Percentiles rank a stretch among this genome's conserved stretches.
These are phyloP conservation scores for Myiothlypis coronata DNA, from an alignment of 2,797 vertebrate genomes.

Conservation along the genomic window DNA sequence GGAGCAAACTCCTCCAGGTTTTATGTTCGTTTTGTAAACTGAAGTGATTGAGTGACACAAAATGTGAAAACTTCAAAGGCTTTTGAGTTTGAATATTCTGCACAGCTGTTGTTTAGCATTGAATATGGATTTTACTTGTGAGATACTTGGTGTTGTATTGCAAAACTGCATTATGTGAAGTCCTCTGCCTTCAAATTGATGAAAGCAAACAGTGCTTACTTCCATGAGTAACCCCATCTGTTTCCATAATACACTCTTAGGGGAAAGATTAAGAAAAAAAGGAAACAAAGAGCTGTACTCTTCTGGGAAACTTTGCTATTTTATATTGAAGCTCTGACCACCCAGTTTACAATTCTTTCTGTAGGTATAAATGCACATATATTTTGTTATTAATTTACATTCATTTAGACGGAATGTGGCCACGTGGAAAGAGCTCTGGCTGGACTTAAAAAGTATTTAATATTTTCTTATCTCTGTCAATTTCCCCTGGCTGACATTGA, in stretches of 20 bases:
- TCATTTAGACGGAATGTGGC: background rate
- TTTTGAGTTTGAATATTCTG: slow-evolving; percentile 3
- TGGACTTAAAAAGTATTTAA: background rate
- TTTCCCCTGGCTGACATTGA: background rate
- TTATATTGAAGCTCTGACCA: background rate
- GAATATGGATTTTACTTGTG: background rate
- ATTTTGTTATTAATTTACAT: background rate
- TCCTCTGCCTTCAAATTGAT: background rate
- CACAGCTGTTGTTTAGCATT: slow-evolving; percentile 33
- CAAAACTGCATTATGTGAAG: slow-evolving; percentile 20
- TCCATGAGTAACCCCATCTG: slow-evolving; percentile 17
- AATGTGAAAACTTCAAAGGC: slow-evolving; percentile 17
- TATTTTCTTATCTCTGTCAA: background rate
- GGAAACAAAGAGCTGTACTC: background rate
- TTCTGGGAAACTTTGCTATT: background rate
- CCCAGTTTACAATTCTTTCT: background rate
- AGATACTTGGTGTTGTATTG: slow-evolving; percentile 30
- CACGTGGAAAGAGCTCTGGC: background rate
- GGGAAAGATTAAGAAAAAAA: background rate
- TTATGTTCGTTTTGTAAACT: slow-evolving; percentile 14
- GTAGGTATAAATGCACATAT: background rate
- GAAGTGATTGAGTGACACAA: background rate
- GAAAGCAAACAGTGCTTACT: background rate
- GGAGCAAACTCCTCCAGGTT: background rate
- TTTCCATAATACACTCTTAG: background rate